Conservation (phyloP, 2,797 vertebrate species). For the Myioborus miniatus region DNA sequence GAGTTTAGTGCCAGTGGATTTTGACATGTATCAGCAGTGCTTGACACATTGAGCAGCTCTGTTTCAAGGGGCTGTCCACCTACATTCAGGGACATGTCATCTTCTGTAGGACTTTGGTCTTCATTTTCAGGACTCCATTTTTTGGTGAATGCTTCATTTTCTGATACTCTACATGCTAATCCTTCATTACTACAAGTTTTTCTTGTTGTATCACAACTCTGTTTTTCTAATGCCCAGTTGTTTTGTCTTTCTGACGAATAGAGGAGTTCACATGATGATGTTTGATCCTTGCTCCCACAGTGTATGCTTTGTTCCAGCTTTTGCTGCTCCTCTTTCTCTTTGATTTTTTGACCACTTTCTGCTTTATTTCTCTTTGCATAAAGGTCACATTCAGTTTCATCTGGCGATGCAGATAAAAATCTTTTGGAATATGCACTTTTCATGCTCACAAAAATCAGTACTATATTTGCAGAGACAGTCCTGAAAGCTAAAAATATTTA, state of each 20-base stretch:
- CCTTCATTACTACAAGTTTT: not conserved
- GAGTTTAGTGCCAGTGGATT: not conserved
- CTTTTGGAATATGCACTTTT: not conserved
- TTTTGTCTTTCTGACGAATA: conserved; percentile 11
- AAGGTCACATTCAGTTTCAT: not conserved
- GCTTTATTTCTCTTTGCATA: conserved; percentile 27
- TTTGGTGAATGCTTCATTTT: not conserved
- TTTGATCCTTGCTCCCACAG: not conserved
- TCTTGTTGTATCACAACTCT: not conserved
- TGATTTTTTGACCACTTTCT: not conserved
- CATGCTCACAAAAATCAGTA: conserved; percentile 1
- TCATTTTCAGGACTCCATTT: not conserved
- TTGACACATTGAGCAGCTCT: not conserved
- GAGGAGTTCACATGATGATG: not conserved
- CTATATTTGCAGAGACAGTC: not conserved
- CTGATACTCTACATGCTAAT: not conserved
- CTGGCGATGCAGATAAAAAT: not conserved
- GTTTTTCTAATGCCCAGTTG: not conserved
- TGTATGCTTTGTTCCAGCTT: not conserved
- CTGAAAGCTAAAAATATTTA: conserved; percentile 40
- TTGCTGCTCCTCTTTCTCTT: not conserved
- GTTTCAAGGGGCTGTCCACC: not conserved
- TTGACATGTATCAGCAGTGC: not conserved
- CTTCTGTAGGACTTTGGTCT: not conserved
- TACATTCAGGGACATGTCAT: not conserved